phyloP scores from a whole-genome alignment of 2,888 invertebrate genomes.

The Bombyx huttoni region DNA sequence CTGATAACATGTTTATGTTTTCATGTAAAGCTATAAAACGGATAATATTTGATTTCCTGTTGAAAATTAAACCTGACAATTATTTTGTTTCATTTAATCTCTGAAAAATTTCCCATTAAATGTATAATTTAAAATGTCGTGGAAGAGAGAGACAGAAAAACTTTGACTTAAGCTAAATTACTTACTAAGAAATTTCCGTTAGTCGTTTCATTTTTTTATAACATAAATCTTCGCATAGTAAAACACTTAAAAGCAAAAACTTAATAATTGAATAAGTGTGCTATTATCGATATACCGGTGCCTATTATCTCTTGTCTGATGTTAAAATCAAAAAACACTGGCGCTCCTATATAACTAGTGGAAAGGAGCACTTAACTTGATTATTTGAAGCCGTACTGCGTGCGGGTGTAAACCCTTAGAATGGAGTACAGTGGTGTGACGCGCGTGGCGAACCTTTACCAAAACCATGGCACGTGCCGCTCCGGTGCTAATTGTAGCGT shows the following conservation, averaged over 20 bases:
- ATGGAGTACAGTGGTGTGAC: slow-evolving; percentile 20
- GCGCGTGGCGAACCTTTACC: slow-evolving; percentile 29
- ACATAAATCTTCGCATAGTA: neutral
- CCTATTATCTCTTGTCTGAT: slow-evolving; percentile 34
- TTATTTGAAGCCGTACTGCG: slow-evolving; percentile 52
- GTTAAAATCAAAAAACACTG: slow-evolving; percentile 59
- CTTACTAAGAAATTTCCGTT: too few relatives aligned
- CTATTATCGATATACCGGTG: too few relatives aligned
- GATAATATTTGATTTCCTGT: too few relatives aligned
- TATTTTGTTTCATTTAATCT: too few relatives aligned
- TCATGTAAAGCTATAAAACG: too few relatives aligned
- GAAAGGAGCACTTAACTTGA: slow-evolving; percentile 71
- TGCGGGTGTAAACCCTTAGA: slow-evolving; percentile 26
- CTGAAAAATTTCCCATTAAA: too few relatives aligned
- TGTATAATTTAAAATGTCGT: too few relatives aligned
- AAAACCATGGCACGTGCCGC: slow-evolving; percentile 42
- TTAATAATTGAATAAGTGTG: neutral
- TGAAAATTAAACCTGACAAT: too few relatives aligned
- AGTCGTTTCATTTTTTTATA: too few relatives aligned
- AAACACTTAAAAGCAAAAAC: neutral
- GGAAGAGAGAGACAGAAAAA: too few relatives aligned
- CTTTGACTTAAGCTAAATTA: too few relatives aligned
- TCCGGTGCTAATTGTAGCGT: slow-evolving; percentile 39
- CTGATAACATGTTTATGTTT: too few relatives aligned
- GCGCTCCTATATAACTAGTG: slow-evolving; percentile 29